Percentiles rank a stretch among this genome's conserved stretches.
Evolutionary conservation across 2,888 invertebrate species (phyloP).

Genomic region (Gastrophysa polygoni): DNA sequence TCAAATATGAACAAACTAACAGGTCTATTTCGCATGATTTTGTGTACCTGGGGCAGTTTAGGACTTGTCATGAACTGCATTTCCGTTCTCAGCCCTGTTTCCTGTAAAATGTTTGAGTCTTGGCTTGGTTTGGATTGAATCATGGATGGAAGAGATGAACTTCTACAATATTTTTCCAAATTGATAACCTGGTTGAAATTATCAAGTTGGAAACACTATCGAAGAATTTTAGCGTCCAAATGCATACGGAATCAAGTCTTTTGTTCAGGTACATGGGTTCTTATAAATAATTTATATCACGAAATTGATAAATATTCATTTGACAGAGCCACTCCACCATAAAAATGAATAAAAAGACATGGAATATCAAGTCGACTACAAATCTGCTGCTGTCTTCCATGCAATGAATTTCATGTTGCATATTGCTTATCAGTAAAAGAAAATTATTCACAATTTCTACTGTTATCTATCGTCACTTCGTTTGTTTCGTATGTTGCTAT

Average conservation of each 20-base stretch:
- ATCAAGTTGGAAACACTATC: no score
- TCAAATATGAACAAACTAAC: conserved; percentile 20
- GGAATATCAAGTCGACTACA: neutral
- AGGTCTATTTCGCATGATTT: conserved; percentile 29
- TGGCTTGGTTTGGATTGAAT: no score
- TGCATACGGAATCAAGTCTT: neutral
- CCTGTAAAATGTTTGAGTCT: no score
- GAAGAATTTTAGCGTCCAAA: neutral
- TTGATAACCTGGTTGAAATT: no score
- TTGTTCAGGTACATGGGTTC: neutral
- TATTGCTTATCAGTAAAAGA: neutral
- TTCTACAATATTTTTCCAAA: no score
- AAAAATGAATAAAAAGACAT: neutral
- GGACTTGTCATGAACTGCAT: no score
- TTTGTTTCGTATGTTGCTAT: neutral
- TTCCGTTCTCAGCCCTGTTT: no score
- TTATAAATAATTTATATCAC: conserved; percentile 9
- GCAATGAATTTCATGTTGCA: neutral
- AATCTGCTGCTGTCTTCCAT: neutral
- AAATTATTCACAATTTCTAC: neutral
- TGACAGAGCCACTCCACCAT: conserved; percentile 10
- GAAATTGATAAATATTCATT: conserved; percentile 16
- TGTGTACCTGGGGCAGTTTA: conserved; percentile 19
- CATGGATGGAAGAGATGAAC: no score
- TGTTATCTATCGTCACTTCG: neutral